Evolutionary conservation across 1,140 invertebrate species (phyloP).

Genomic region (Drosophila nannoptera): DNA sequence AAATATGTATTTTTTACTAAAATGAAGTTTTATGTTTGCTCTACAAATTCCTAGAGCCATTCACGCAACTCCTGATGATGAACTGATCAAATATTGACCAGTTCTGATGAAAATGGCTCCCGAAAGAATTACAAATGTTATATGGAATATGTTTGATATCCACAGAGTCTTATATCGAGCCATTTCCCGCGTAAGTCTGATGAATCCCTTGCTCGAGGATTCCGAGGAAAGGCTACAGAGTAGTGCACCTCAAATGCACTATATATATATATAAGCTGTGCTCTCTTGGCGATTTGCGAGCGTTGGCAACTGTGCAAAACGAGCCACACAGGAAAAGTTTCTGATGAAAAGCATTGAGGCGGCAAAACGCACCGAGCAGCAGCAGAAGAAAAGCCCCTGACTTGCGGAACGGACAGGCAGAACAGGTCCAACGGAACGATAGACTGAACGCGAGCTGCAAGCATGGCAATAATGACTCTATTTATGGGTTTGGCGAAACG

Average conservation of each 20-base stretch:
- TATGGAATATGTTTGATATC: too few relatives aligned
- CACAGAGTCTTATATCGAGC: too few relatives aligned
- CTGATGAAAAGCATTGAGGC: constrained; percentile 23
- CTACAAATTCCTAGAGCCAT: too few relatives aligned
- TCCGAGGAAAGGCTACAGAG: too few relatives aligned
- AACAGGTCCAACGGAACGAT: background rate
- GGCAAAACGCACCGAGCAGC: constrained; percentile 18
- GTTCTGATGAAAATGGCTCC: too few relatives aligned
- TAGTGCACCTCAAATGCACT: background rate
- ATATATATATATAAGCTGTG: background rate
- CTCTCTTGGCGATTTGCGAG: background rate
- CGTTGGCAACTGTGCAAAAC: constrained; percentile 16
- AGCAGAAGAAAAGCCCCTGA: constrained; percentile 10
- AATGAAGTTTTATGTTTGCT: too few relatives aligned
- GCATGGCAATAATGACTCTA: constrained; percentile 61
- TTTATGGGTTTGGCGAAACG: constrained; percentile 67
- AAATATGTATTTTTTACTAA: too few relatives aligned
- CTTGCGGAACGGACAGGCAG: constrained; percentile 3
- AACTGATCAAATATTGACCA: too few relatives aligned
- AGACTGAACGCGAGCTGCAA: constrained; percentile 10
- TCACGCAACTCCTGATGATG: too few relatives aligned
- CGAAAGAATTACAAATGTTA: too few relatives aligned
- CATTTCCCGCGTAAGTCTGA: too few relatives aligned
- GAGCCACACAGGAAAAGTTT: constrained; percentile 19
- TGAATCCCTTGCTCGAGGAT: too few relatives aligned